Conservation (phyloP, 1,140 invertebrate genomes). For the Bombus terrestris region DNA sequence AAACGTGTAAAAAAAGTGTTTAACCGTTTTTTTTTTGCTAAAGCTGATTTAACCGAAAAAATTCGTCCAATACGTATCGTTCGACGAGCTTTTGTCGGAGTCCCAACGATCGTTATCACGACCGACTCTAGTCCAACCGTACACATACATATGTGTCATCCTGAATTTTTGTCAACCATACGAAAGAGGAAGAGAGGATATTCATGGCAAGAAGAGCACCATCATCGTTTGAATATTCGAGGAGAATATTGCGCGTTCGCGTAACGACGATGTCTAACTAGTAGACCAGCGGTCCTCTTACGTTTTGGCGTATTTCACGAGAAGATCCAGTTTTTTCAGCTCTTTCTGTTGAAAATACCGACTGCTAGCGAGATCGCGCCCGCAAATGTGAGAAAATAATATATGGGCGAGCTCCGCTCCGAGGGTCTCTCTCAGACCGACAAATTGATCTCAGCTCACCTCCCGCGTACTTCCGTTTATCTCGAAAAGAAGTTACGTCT, state of each 20-base stretch:
- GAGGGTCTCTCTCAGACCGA: constrained; percentile 53
- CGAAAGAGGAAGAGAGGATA: not conserved
- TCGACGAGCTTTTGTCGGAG: not conserved
- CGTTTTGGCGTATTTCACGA: constrained; percentile 12
- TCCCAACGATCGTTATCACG: not conserved
- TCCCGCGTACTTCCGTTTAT: constrained; percentile 38
- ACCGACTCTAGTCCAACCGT: constrained; percentile 60
- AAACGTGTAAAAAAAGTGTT: not conserved
- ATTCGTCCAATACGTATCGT: constrained; percentile 50
- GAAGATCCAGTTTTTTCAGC: constrained; percentile 11
- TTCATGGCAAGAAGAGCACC: not conserved
- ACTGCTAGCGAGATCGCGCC: constrained; percentile 2
- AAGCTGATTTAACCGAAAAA: constrained; percentile 30
- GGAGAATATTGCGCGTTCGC: constrained; percentile 22
- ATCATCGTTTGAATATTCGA: constrained; percentile 14
- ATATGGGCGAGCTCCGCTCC: constrained; percentile 25
- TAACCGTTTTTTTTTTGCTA: not conserved
- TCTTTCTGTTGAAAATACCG: not conserved
- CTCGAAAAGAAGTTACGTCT: constrained; percentile 32
- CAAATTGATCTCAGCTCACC: constrained; percentile 65
- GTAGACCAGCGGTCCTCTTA: constrained; percentile 7
- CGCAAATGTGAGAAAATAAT: constrained; percentile 9
- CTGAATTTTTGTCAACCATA: constrained; percentile 17
- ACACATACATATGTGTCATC: constrained; percentile 1
- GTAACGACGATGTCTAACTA: constrained; percentile 6